A percentile compares a stretch with the other conserved stretches of the same genome.
phyloP scores from a whole-genome alignment of 2,888 invertebrate genomes.

The Molorchus minor region DNA sequence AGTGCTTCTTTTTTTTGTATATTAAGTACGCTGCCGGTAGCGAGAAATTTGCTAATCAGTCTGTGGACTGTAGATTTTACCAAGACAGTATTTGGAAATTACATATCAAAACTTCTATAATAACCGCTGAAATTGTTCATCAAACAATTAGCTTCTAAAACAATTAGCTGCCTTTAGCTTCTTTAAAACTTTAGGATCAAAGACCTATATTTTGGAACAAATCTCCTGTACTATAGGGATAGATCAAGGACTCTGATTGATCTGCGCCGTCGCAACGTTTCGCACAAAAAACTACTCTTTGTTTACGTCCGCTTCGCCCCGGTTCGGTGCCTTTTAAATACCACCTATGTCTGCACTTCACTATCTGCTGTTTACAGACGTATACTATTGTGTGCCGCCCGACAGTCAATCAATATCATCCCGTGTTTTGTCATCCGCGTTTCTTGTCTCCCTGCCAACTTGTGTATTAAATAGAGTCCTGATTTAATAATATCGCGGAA shows the following conservation, averaged over 20 bases:
- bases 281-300: constrained; percentile 39
- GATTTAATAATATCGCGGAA: constrained; percentile 44
- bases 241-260: constrained; percentile 29
- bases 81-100: too few relatives aligned
- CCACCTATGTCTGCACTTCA: constrained; percentile 42
- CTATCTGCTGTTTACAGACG: constrained; percentile 41
- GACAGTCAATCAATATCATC: constrained; percentile 48
- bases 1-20: too few relatives aligned
- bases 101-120: too few relatives aligned
- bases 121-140: too few relatives aligned
- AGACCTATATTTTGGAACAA: too few relatives aligned
- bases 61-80: too few relatives aligned
- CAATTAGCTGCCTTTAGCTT: too few relatives aligned
- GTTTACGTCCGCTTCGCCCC: constrained; percentile 43
- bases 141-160: too few relatives aligned
- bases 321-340: constrained; percentile 47
- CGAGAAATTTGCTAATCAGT: too few relatives aligned
- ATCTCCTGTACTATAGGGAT: too few relatives aligned
- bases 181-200: too few relatives aligned
- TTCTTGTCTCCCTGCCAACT: constrained; percentile 52
- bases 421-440: constrained; percentile 48
- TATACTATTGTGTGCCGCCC: constrained; percentile 41
- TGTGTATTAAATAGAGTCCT: constrained; percentile 50
- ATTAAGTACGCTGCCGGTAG: too few relatives aligned
- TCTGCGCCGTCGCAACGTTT: constrained; percentile 24